These are phyloP conservation scores for Silurus meridionalis DNA, from an alignment of 2,113 vertebrate genomes.

Conservation along the genomic window DNA sequence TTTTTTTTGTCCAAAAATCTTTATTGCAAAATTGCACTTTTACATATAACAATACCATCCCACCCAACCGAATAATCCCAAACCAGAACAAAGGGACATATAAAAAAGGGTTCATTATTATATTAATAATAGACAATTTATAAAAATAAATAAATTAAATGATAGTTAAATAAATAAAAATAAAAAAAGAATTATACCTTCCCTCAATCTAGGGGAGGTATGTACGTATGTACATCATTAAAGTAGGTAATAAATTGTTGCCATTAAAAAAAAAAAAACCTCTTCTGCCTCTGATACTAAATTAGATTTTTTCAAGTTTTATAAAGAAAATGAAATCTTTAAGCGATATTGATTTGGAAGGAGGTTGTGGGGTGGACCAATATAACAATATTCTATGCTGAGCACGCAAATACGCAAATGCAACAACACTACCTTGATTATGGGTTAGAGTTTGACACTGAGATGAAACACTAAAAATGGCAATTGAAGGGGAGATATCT, in stretches of 20 bases:
- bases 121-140: too few relatives aligned
- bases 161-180: background rate
- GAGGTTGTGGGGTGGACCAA: background rate
- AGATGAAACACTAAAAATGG: slow-evolving; percentile 5
- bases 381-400: background rate
- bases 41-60: too few relatives aligned
- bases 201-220: background rate
- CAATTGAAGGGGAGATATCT: background rate
- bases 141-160: background rate
- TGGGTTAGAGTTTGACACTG: background rate
- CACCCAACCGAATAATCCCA: too few relatives aligned
- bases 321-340: background rate
- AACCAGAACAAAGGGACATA: too few relatives aligned
- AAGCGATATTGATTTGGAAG: background rate
- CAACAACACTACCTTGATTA: background rate
- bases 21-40: too few relatives aligned
- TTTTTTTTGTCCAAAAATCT: too few relatives aligned
- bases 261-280: background rate
- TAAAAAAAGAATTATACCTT: background rate
- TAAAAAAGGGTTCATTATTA: too few relatives aligned
- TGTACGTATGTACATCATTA: background rate
- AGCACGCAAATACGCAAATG: background rate
- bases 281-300: slow-evolving; percentile 5
- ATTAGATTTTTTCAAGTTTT: background rate
- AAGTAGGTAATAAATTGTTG: slow-evolving; percentile 17